Conservation (phyloP, 1,140 invertebrate species). For the Lepidotrigona ventralis region DNA sequence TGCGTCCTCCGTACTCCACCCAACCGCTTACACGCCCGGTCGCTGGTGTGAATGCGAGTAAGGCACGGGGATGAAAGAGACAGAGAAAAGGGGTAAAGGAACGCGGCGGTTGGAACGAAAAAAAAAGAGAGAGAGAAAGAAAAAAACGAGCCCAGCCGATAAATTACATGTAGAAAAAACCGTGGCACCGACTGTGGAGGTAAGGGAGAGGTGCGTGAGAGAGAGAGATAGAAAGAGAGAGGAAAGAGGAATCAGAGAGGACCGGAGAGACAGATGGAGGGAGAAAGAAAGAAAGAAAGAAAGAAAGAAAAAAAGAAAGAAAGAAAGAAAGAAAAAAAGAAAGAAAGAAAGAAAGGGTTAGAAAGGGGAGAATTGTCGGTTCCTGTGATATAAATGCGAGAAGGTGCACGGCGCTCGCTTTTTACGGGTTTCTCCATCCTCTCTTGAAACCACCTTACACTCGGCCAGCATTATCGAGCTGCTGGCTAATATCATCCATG, state of each 20-base stretch:
- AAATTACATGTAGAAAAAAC: slow-evolving; percentile 50
- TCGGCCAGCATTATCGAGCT: slow-evolving; percentile 29
- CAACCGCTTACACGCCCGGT: not conserved
- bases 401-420: slow-evolving; percentile 3
- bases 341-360: slow-evolving; percentile 51
- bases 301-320: not conserved
- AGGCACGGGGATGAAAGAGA: not conserved
- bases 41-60: slow-evolving; percentile 35
- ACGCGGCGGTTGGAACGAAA: slow-evolving; percentile 11
- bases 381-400: slow-evolving; percentile 35
- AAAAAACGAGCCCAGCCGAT: slow-evolving; percentile 20
- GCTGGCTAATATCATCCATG: slow-evolving; percentile 37
- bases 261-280: slow-evolving; percentile 36
- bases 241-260: not conserved
- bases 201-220: too few species aligned
- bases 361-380: slow-evolving; percentile 44
- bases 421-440: slow-evolving; percentile 22
- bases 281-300: slow-evolving; percentile 16
- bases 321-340: slow-evolving; percentile 2
- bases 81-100: slow-evolving; percentile 18
- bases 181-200: not conserved
- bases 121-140: not conserved
- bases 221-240: not conserved
- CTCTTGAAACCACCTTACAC: slow-evolving; percentile 29
- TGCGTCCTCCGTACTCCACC: slow-evolving; percentile 42